Base-by-base conservation (phyloP, 2,113 vertebrate genomes). In the Seriola rivoliana region DNA sequence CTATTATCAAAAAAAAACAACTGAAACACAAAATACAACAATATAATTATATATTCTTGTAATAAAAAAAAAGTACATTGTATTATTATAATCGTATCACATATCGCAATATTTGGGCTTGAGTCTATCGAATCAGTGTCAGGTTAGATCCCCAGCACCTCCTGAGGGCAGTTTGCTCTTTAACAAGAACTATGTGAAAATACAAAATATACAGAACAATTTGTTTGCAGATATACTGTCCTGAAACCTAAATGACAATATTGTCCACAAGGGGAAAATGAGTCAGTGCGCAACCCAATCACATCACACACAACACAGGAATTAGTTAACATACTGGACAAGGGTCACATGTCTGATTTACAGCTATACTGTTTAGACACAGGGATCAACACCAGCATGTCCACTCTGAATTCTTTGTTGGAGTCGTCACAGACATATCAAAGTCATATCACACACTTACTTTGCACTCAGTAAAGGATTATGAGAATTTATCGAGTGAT, bases 391-490 rank as follows among this genome's bases (percentile, higher is more conserved):
- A 77, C 42, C 10, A 13, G 23, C n/a, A 19, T 36, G 73, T 60
- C 23, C 60, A 57, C 42, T 64, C 23, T 60, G 70, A 46, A 68
- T 60, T 64, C 34, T 46, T 19, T 65, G 34, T 48, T 8, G 5
- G 46, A 34, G 42, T 63, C 29, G 54, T 69, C 63, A 71, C 48
- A 69, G 34, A 59, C 71, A 62, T 29, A 29, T 48, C 59, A 38
- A 46, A 86, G 64, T 46, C 42, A 68, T 72, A 78, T 60, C 72
- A 68, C 82, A 88, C 36, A 84, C 82, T 85, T 73, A 77, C 83
- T 72, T 58, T 88, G 73, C 84, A 81, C 80, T 89, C 75, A 85
- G 68, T 66, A 17, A 75, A 82, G 78, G 85, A 87, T 91, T 85
- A 93, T 74, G 25, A 72, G 79, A 88, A 75, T 75, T 76, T 83